A percentile compares a stretch with the other conserved stretches of the same genome.
These are phyloP conservation scores for Mungos mungo DNA, from an alignment of 2,113 vertebrate species.

Conservation along the genomic window DNA sequence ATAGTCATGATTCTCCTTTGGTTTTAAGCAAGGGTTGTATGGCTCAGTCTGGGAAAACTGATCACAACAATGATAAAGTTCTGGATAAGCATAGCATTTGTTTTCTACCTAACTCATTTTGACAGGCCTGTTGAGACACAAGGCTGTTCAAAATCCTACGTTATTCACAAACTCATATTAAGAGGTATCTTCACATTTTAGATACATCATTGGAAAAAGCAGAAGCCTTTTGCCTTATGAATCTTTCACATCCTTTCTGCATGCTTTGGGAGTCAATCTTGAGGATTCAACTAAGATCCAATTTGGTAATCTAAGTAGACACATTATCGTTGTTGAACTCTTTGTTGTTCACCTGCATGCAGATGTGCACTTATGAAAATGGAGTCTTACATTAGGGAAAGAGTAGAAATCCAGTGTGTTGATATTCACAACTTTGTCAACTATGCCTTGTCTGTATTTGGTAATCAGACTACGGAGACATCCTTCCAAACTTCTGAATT, in stretches of 20 bases:
- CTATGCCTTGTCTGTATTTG: neutral
- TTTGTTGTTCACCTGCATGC: neutral
- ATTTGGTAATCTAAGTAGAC: neutral
- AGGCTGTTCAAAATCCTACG: neutral
- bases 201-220: neutral
- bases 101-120: neutral
- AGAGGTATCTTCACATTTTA: neutral
- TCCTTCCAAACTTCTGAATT: neutral
- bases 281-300: neutral
- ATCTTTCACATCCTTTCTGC: neutral
- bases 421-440: neutral
- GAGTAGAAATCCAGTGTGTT: neutral
- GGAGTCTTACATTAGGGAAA: neutral
- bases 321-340: rapidly evolving
- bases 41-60: neutral
- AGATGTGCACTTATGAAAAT: neutral
- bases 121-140: neutral
- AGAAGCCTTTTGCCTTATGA: neutral
- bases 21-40: neutral
- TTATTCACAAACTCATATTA: neutral
- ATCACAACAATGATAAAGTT: neutral
- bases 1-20: slow-evolving; percentile 15
- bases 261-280: neutral
- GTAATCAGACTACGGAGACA: neutral
- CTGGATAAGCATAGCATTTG: neutral